Percentiles rank a stretch among this genome's conserved stretches.
These are phyloP conservation scores for Pipistrellus pygmaeus DNA, from an alignment of 2,797 vertebrate species.

Conservation along the genomic window DNA sequence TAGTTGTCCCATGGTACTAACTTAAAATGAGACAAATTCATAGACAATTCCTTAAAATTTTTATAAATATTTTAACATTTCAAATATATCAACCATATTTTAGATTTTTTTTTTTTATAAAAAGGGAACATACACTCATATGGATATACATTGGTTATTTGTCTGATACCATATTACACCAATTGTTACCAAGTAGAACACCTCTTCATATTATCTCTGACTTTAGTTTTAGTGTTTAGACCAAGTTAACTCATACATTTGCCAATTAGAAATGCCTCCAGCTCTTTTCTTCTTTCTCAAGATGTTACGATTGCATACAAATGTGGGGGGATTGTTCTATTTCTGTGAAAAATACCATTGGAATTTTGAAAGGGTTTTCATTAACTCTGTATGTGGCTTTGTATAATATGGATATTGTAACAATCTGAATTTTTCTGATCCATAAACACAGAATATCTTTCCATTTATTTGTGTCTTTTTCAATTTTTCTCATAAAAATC, in stretches of 20 bases:
- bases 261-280: not conserved
- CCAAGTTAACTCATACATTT: not conserved
- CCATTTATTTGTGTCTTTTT: not conserved
- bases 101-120: not conserved
- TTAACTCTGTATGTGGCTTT: not conserved
- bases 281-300: not conserved
- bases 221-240: not conserved
- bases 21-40: not conserved
- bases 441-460: not conserved
- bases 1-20: not conserved
- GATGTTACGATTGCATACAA: not conserved
- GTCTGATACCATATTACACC: not conserved
- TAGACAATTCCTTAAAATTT: not conserved
- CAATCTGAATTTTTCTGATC: not conserved
- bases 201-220: not conserved
- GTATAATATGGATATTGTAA: not conserved
- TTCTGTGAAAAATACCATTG: not conserved
- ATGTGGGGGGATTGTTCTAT: not conserved
- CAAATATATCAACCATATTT: not conserved
- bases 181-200: not conserved
- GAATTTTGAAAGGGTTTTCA: not conserved
- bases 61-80: constrained; percentile 21
- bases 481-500: not conserved
- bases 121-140: not conserved
- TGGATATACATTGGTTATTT: not conserved